Conservation (phyloP, 1,140 invertebrate species). For the Papilio polytes region DNA sequence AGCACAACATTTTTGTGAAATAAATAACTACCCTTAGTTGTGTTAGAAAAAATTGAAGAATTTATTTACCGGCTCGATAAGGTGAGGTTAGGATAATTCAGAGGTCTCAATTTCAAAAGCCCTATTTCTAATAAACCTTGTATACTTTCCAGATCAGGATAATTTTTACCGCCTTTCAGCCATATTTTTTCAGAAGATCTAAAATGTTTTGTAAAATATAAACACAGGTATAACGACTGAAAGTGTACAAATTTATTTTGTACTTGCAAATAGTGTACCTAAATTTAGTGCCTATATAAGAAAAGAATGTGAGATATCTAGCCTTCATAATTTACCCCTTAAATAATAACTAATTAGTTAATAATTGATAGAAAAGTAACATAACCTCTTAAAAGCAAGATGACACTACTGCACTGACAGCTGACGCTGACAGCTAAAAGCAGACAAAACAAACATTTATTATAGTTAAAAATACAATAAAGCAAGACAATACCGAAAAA, state of each 20-base stretch:
- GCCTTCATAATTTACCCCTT: slow-evolving; percentile 71
- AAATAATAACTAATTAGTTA: background rate
- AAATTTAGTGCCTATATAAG: slow-evolving; percentile 86
- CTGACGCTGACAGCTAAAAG: background rate
- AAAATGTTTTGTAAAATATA: slow-evolving; percentile 35
- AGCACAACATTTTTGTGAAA: too few species aligned
- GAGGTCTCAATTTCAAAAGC: slow-evolving; percentile 78
- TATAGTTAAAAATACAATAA: background rate
- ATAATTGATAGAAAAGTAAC: background rate
- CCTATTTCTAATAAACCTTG: slow-evolving; percentile 87
- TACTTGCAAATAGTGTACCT: slow-evolving; percentile 69
- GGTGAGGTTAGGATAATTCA: slow-evolving; percentile 80
- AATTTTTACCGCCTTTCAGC: slow-evolving; percentile 63
- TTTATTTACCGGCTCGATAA: slow-evolving; percentile 87
- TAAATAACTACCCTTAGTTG: too few species aligned
- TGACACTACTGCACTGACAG: background rate
- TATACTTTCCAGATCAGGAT: slow-evolving; percentile 84
- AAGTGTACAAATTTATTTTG: background rate
- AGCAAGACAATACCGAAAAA: background rate
- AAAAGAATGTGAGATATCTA: slow-evolving; percentile 85
- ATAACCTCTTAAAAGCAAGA: background rate
- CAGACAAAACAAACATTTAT: background rate
- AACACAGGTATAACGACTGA: background rate
- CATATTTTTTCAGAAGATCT: slow-evolving; percentile 75
- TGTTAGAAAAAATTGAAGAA: background rate